Evolutionary conservation across 2,888 invertebrate species (phyloP), one percentile per base, ranked within the genome.

Genomic region (Malthinus flaveolus): DNA sequence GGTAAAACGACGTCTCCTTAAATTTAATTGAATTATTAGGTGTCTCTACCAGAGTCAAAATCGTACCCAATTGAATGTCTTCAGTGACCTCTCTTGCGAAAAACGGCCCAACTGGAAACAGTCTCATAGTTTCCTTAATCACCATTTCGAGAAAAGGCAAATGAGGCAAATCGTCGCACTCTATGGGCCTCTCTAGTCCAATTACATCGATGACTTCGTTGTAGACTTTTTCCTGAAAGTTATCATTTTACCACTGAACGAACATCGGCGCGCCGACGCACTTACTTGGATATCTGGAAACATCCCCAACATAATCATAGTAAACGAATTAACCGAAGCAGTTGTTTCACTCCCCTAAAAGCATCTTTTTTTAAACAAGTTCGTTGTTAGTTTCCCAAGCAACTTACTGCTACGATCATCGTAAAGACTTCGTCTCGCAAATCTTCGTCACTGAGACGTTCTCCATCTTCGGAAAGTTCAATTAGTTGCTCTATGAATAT

Each of bases 381-480:
- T n/a, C n/a, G n/a, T n/a, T n/a, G n/a, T n/a, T n/a, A n/a, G 68
- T 80, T 81, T 13, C 68, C 15, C 7, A 5, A 13, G 1, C 5
- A 39, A 48, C 82, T 81, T n/a, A 84, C 85, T 23, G 84, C 85
- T 12, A 84, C 69, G 48, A 81, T 78, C 49, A 85, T 74, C 0
- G 83, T 83, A 37, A 84, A 71, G 0, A 84, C 78, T 73, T 85
- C 85, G 66, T 85, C 84, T 52, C 52, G 46, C 7, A 65, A 36
- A 15, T 66, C 58, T 32, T 46, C 32, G 34, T 57, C 49, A 1
- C 57, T 83, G 75, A 2, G 85, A 64, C 81, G 82, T 1, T 74
- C 79, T 9, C 81, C 82, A 9, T n/a, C 37, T 32, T 78, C 80
- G 32, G 83, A 81, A 5, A 81, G 66, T 10, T 77, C 73, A 63